These are phyloP conservation scores for Anthonomus grandis DNA, from an alignment of 1,140 invertebrate genomes.

Conservation along the genomic window DNA sequence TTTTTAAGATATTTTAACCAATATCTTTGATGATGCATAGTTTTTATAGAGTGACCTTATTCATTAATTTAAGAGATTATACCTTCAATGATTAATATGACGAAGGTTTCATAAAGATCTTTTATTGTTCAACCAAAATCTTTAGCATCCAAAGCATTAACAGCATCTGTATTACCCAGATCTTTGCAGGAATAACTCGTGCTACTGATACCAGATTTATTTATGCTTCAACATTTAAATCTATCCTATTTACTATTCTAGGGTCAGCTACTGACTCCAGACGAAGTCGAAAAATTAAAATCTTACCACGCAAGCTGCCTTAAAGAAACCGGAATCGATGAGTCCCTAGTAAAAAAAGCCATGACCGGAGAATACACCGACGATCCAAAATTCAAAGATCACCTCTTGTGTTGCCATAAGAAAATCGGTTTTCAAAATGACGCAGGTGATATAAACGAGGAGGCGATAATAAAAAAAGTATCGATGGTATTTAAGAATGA, in stretches of 20 bases:
- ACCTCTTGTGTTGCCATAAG: constrained; percentile 7
- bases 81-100: no score
- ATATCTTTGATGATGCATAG: no score
- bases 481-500: constrained; percentile 1
- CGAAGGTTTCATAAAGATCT: no score
- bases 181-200: no score
- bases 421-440: not conserved
- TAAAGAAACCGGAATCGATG: constrained; percentile 43
- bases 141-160: no score
- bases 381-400: constrained; percentile 16
- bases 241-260: constrained; percentile 1
- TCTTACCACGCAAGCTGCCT: constrained; percentile 50
- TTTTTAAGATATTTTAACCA: no score
- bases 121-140: no score
- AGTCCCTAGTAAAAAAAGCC: constrained; percentile 45
- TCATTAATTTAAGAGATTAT: no score
- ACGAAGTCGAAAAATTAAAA: constrained; percentile 53
- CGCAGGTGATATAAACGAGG: not conserved
- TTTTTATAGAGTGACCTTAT: no score
- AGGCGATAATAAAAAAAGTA: not conserved
- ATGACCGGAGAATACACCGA: constrained; percentile 46
- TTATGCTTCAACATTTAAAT: no score
- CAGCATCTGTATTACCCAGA: no score
- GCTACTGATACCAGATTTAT: no score
- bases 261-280: constrained; percentile 45